Evolutionary conservation across 1,140 invertebrate species (phyloP).

Genomic region (Meteorus sp.): DNA sequence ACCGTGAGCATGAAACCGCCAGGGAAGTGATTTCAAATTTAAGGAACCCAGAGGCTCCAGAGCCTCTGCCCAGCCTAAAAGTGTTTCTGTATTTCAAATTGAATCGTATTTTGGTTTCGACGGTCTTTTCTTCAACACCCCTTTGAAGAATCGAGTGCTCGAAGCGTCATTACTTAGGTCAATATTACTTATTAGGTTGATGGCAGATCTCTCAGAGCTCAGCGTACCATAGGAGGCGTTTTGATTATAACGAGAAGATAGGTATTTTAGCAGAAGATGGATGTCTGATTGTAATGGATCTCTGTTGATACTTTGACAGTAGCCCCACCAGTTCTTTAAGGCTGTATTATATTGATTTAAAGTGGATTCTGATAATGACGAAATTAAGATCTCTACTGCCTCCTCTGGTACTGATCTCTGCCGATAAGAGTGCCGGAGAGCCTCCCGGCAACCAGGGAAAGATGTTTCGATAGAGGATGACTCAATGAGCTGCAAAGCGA

Average conservation of each 20-base stretch:
- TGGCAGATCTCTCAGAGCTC: constrained; percentile 29
- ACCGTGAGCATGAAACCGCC: too few relatives aligned
- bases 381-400: constrained; percentile 12
- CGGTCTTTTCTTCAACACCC: constrained; percentile 28
- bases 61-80: too few relatives aligned
- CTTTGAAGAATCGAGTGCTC: constrained; percentile 31
- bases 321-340: constrained; percentile 8
- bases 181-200: constrained; percentile 24
- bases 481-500: constrained; percentile 20
- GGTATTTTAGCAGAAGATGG: constrained; percentile 7
- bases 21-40: too few relatives aligned
- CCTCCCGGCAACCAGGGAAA: constrained; percentile 22
- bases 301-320: not conserved
- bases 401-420: constrained; percentile 12
- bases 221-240: constrained; percentile 31
- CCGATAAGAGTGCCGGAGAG: constrained; percentile 18
- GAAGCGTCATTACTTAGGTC: constrained; percentile 27
- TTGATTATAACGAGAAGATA: constrained; percentile 23
- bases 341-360: constrained; percentile 23
- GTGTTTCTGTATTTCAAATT: constrained; percentile 34
- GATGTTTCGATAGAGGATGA: constrained; percentile 7
- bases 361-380: constrained; percentile 17
- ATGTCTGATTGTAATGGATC: not conserved
- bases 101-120: constrained; percentile 28
- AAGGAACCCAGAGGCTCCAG: too few relatives aligned